Base-by-base conservation (phyloP, 2,797 vertebrate genomes). In the Trematomus bernacchii region DNA sequence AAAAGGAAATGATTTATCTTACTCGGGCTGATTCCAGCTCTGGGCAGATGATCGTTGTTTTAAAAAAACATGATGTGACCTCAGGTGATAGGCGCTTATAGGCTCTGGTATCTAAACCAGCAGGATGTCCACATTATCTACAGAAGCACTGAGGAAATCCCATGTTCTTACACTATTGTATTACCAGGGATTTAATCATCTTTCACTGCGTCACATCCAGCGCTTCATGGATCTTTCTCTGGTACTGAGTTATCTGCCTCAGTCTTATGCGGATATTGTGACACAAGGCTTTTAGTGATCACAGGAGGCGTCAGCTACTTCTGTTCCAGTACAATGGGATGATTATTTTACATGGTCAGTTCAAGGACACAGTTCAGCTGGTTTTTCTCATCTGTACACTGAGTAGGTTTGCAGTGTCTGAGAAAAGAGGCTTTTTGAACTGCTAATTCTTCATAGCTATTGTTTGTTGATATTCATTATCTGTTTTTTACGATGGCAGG, bases 101-200 rank as follows among this genome's bases (percentile, higher is more conserved):
- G 6, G 33, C 33, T 33, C 33, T 72, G 63, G 70, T 86, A 65
- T 75, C 79, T 77, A 63, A 87, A 92, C 91, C 91, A 66, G 80
- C 92, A 95, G 95, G 93, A 95, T 92, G 80, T 95, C 92, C 92
- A 55, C 61, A 51, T 84, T 88, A 93, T 94, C 87, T 93, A 92
- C 91, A 92, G 27, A 54, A 85, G 73, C 79, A 63, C 40, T 30
- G 71, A 84, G 91, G 94, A 95, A 94, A 83, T 82, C 86, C 84
- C 91, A 57, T 92, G 87, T 94, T 94, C 92, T 86, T 82, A 8
- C 48, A 42, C 53, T 69, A 84, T 77, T 81, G 76, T 84, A 76
- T 81, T 61, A 53, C 44, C 65, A 64, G 67, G 76, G 80, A 85
- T 90, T 87, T 90, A 77, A 91, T 93, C 92, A 92, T 94, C 76